A percentile compares a stretch with the other conserved stretches of the same genome.
These are phyloP conservation scores for Prorops nasuta DNA, from an alignment of 1,140 invertebrate genomes.

Conservation along the genomic window DNA sequence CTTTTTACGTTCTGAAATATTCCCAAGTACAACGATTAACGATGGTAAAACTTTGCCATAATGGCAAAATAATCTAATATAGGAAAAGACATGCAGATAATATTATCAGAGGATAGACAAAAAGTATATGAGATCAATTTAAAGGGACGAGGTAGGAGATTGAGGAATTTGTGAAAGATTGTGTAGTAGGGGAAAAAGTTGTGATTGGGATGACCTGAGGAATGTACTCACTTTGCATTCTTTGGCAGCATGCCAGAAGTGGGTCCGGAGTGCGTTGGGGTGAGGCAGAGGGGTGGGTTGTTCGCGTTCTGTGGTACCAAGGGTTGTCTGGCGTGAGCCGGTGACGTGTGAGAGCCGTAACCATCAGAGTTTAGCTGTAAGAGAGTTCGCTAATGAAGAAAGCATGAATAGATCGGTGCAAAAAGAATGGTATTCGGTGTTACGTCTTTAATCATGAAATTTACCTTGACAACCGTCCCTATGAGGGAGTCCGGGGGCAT, in stretches of 20 bases:
- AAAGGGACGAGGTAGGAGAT: too few relatives aligned
- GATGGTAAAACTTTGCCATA: too few relatives aligned
- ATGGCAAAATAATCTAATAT: too few relatives aligned
- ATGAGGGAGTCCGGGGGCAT: constrained; percentile 66
- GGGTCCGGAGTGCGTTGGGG: constrained; percentile 51
- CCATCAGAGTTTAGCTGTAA: constrained; percentile 74
- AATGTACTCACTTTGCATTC: constrained; percentile 82
- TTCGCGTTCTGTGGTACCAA: constrained; percentile 62
- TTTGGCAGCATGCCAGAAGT: constrained; percentile 64
- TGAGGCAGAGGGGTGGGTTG: constrained; percentile 58
- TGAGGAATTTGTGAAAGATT: too few relatives aligned
- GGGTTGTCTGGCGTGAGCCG: constrained; percentile 70
- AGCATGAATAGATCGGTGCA: too few relatives aligned
- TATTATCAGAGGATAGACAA: too few relatives aligned
- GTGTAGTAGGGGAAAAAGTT: too few relatives aligned
- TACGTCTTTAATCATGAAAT: neutral
- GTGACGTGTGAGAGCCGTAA: constrained; percentile 81
- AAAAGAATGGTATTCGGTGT: too few relatives aligned
- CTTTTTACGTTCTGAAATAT: too few relatives aligned
- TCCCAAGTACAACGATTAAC: too few relatives aligned
- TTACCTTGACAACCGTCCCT: constrained; percentile 82
- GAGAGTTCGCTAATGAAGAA: constrained; percentile 14
- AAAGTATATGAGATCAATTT: too few relatives aligned
- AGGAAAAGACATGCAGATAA: too few relatives aligned
- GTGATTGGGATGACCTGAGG: constrained; percentile 11